Percentiles rank a stretch among this genome's conserved stretches.
Conservation (phyloP, 53 echinoderm and acorn worm genomes). For the Temnopleurus reevesii region DNA sequence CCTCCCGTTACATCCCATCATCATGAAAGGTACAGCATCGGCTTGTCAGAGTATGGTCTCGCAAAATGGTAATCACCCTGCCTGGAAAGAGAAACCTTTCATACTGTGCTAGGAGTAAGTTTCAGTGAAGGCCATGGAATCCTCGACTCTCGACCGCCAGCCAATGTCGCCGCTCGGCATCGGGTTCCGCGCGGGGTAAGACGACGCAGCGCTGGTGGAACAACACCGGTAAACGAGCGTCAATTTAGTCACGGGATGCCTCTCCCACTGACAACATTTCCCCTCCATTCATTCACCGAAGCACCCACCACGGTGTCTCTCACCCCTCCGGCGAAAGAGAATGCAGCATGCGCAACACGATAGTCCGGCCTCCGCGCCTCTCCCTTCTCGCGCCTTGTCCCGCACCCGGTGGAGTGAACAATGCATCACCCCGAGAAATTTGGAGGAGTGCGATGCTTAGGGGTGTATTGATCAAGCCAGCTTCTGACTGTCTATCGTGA, state of each 20-base stretch:
- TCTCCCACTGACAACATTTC: constrained; percentile 35
- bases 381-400: constrained; percentile 45
- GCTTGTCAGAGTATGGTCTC: neutral
- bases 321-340: constrained; percentile 21
- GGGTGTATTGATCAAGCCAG: constrained; percentile 46
- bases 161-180: constrained; percentile 47
- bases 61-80: constrained; percentile 40
- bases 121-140: neutral
- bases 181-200: constrained; percentile 35
- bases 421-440: constrained; percentile 52
- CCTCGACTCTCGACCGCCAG: constrained; percentile 5
- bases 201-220: constrained; percentile 23
- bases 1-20: constrained; percentile 39
- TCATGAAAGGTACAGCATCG: constrained; percentile 36
- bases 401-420: constrained; percentile 41
- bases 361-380: constrained; percentile 35
- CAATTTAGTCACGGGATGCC: constrained; percentile 52
- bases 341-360: constrained; percentile 49
- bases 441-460: constrained; percentile 27
- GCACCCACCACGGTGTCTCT: constrained; percentile 13
- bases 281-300: constrained; percentile 46
- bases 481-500: constrained; percentile 27
- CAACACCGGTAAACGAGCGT: constrained; percentile 55
- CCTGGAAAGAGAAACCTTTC: neutral
- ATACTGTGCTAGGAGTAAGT: constrained; percentile 1